Percentiles rank a stretch among this genome's conserved stretches.
Conservation (phyloP, 1,140 invertebrate genomes). For the Cydia pomonella region DNA sequence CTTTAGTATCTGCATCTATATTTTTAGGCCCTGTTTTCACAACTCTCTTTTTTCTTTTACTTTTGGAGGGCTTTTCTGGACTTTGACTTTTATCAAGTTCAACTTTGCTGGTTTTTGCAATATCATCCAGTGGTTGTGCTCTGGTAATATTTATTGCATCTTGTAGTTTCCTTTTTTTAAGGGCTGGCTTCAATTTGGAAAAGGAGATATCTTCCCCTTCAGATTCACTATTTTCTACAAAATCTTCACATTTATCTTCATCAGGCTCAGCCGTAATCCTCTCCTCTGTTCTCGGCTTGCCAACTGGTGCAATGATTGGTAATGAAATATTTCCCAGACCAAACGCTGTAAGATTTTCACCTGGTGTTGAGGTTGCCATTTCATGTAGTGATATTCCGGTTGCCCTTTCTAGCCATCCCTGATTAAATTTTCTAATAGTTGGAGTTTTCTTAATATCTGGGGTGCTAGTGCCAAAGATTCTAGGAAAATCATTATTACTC, state of each 20-base stretch:
- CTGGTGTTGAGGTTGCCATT: neutral
- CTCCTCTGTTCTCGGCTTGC: neutral
- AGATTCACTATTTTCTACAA: constrained; percentile 85
- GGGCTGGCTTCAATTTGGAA: constrained; percentile 68
- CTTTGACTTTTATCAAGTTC: constrained; percentile 39
- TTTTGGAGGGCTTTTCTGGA: constrained; percentile 38
- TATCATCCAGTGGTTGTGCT: constrained; percentile 41
- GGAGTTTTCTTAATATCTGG: constrained; percentile 28
- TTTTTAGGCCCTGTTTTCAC: constrained; percentile 41
- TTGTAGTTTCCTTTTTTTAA: constrained; percentile 73
- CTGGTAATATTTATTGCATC: constrained; percentile 36
- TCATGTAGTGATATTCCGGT: constrained; percentile 42
- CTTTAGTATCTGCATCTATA: constrained; percentile 35
- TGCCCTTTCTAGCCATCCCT: constrained; percentile 81
- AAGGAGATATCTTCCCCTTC: constrained; percentile 79
- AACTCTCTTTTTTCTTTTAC: constrained; percentile 37
- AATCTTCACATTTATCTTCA: constrained; percentile 73
- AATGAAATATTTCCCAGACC: constrained; percentile 69
- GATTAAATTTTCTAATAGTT: constrained; percentile 74
- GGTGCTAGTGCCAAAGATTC: neutral
- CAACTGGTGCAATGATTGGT: neutral
- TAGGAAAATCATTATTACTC: constrained; percentile 4
- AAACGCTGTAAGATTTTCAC: constrained; percentile 49
- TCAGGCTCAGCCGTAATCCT: constrained; percentile 49
- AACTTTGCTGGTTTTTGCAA: constrained; percentile 36